These are phyloP conservation scores for Neoarius graeffei DNA, from an alignment of 2,113 vertebrate species.

Conservation along the genomic window DNA sequence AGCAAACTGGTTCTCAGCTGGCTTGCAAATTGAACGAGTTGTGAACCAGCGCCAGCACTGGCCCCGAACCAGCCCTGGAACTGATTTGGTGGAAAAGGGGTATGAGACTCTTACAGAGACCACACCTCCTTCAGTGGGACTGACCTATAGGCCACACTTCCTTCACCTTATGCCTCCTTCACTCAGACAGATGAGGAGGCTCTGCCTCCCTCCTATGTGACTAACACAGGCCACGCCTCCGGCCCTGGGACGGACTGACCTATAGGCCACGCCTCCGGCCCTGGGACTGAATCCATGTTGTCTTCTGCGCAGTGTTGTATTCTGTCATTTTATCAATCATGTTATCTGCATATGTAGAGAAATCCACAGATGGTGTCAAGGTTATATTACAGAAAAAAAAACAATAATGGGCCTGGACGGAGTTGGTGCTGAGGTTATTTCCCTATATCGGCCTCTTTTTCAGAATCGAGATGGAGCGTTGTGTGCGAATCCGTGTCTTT, in stretches of 20 bases:
- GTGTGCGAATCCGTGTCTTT: slow-evolving; percentile 68
- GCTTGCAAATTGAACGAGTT: no score
- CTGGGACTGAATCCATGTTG: no score
- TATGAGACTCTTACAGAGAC: rapidly evolving
- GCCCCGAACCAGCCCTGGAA: no score
- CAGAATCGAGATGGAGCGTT: slow-evolving; percentile 62
- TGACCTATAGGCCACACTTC: neutral
- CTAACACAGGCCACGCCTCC: neutral
- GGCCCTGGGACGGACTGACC: neutral
- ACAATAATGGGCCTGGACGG: neutral
- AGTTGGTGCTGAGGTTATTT: neutral
- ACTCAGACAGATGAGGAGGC: neutral
- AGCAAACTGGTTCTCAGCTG: no score
- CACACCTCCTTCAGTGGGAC: neutral
- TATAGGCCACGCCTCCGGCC: neutral
- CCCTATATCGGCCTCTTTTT: neutral
- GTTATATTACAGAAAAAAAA: no score
- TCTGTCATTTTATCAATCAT: no score
- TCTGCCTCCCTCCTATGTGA: neutral
- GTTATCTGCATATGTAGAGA: no score
- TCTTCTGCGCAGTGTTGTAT: no score
- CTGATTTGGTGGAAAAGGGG: no score
- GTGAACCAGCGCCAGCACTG: no score
- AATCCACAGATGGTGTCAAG: no score
- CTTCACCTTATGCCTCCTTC: neutral